A percentile compares a stretch with the other conserved stretches of the same genome.
Conservation (phyloP, 1,140 invertebrate species). For the Chironomus striatipennis region DNA sequence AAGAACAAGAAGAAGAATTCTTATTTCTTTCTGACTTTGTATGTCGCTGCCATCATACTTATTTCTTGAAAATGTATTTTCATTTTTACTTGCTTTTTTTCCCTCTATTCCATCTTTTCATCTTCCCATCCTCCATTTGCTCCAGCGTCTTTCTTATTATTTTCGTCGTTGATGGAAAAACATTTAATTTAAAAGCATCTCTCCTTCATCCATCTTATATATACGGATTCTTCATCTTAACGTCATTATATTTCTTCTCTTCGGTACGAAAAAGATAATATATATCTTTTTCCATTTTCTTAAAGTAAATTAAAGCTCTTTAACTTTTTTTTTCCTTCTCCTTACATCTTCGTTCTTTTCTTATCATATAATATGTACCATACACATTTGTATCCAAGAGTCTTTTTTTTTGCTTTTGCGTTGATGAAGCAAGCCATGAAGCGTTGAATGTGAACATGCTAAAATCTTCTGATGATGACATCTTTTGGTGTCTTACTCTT, state of each 20-base stretch:
- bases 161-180: conserved; percentile 23
- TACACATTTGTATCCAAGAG: no score
- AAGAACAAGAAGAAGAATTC: neutral
- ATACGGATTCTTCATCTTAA: conserved; percentile 24
- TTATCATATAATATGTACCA: neutral
- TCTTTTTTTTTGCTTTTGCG: neutral
- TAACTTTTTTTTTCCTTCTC: conserved; percentile 2
- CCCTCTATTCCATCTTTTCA: conserved; percentile 4
- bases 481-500: neutral
- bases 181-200: conserved; percentile 24
- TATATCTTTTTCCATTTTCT: conserved; percentile 13
- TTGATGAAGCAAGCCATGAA: neutral
- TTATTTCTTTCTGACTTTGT: neutral
- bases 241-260: conserved; percentile 22
- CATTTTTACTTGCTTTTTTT: neutral
- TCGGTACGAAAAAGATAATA: conserved; percentile 10
- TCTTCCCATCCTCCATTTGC: neutral
- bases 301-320: conserved; percentile 22
- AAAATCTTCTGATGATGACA: neutral
- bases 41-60: no score
- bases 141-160: conserved; percentile 21
- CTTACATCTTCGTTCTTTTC: neutral
- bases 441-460: neutral
- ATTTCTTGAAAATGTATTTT: neutral
- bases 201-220: conserved; percentile 19